Base-by-base conservation (phyloP, 2,113 vertebrate species). In the Copsychus sechellarum region DNA sequence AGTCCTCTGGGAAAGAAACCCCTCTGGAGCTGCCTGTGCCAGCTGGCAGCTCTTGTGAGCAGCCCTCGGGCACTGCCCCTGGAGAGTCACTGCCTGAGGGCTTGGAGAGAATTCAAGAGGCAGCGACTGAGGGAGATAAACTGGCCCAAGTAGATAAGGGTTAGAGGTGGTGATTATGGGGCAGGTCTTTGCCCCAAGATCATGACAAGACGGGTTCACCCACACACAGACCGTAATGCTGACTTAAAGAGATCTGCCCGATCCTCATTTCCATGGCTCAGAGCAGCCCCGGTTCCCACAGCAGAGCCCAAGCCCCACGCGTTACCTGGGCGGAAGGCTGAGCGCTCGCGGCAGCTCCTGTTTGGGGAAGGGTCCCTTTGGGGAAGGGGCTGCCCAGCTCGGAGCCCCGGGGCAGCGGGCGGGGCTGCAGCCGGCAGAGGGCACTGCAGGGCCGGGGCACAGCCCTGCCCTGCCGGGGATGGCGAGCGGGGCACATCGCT, bases 171-270 rank as follows among this genome's bases (percentile, higher is more conserved):
- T 91, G 91, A 94, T 93, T 80, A 96, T 23, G 70, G 94, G 79
- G 83, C 91, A 91, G 80, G 94, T 95, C 93, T 89, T 93, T 96
- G 93, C 92, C 85, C 94, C 67, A 5, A 81, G 86, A 94, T 93
- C 91, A 93, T 90, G 95, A 92, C 95, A 93, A 85, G 92, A 92
- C 81, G 36, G 91, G 90, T 96, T 96, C 95, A 96, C 95, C 95
- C 96, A 95, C 95, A 95, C 67, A 89, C 86, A 69, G 62, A 45
- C 29, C 6, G 10, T 85, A 93, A 65, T 67, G 95, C 93, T 95
- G 94, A 95, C 95, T 93, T 95, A 20, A 90, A 93, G 71, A 96
- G 91, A 92, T 88, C 93, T 93, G 54, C 66, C 76, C 81, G 81
- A 90, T 84, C n/a, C 90, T 91, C 64, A 91, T 95, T 96, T 93